These are phyloP conservation scores for Leucopsar rothschildi DNA, from an alignment of 2,113 vertebrate genomes.

Conservation along the genomic window DNA sequence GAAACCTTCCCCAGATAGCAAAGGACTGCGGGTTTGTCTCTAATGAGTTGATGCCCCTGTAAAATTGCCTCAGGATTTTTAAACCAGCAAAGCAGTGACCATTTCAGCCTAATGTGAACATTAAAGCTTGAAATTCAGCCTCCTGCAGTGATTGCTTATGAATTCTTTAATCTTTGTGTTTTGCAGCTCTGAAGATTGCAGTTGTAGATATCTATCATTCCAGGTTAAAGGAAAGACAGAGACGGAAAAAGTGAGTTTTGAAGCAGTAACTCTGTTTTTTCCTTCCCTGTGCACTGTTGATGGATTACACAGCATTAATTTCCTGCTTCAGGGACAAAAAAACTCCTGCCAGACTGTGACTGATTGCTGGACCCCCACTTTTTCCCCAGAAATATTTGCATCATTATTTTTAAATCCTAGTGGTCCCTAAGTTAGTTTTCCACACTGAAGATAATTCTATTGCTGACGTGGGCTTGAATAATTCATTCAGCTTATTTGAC, in stretches of 20 bases:
- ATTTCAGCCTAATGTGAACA: neutral
- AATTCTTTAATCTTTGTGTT: neutral
- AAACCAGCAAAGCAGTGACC: neutral
- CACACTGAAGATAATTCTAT: neutral
- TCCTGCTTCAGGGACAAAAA: neutral
- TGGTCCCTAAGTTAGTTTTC: neutral
- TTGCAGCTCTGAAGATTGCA: conserved; percentile 92
- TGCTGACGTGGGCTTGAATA: neutral
- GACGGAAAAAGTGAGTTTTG: conserved; percentile 93
- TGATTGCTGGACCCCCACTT: neutral
- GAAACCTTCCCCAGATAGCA: neutral
- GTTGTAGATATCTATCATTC: conserved; percentile 99
- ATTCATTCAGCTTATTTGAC: conserved; percentile 19
- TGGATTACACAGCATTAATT: neutral
- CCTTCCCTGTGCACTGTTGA: neutral
- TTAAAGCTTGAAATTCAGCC: neutral
- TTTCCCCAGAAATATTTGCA: neutral
- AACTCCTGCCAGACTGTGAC: neutral
- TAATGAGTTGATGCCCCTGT: neutral
- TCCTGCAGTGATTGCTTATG: neutral
- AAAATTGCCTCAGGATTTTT: neutral
- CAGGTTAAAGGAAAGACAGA: conserved; percentile 92
- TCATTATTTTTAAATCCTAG: neutral
- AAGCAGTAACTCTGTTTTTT: neutral
- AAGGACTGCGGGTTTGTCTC: neutral